Base-by-base conservation (phyloP, 2,797 vertebrate species). In the Babyrousa celebensis region DNA sequence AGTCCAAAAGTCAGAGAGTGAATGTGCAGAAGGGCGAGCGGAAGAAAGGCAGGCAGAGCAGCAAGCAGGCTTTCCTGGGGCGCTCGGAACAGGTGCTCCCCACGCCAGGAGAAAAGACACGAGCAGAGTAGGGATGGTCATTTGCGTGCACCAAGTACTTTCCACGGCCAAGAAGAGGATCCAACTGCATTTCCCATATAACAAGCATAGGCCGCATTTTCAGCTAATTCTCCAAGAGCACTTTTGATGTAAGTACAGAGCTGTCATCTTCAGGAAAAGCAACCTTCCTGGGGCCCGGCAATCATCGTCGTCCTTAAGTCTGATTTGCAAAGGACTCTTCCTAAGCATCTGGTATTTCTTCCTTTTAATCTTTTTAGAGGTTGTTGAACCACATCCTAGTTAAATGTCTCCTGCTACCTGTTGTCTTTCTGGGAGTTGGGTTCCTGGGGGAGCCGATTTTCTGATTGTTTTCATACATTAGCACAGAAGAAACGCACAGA, bases 151-250 rank as follows among this genome's bases (percentile, higher is more conserved):
- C 32, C n/a, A 63, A 20, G 1, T 60, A 52, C 85, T 85, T 89
- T 65, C 84, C 89, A 63, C 20, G 27, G 40, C 74, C 74, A 89
- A 83, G 85, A 78, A 95, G 20, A 95, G 94, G 93, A 92, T 48
- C 72, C 72, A 71, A 29, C 95, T 40, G 74, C 54, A 52, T 70
- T 86, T 70, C 78, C 78, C 72, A 36, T 0, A 5, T 54, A 87
- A 29, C 74, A 21, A 94, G 58, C 23, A 10, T 8, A 48, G 3
- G 23, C 67, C 60, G 12, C 84, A 80, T 80, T 79, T 92, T 63
- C 79, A 91, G 85, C 60, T 68, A 85, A 92, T 96, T 80, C 85
- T 84, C 36, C 15, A 27, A 77, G 63, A 60, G 62, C 40, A 32
- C 84, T 93, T 93, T 71, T 62, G 82, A 67, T 63, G 60, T 75